Conservation (phyloP, 1,140 invertebrate genomes). For the Campoletis sonorensis region DNA sequence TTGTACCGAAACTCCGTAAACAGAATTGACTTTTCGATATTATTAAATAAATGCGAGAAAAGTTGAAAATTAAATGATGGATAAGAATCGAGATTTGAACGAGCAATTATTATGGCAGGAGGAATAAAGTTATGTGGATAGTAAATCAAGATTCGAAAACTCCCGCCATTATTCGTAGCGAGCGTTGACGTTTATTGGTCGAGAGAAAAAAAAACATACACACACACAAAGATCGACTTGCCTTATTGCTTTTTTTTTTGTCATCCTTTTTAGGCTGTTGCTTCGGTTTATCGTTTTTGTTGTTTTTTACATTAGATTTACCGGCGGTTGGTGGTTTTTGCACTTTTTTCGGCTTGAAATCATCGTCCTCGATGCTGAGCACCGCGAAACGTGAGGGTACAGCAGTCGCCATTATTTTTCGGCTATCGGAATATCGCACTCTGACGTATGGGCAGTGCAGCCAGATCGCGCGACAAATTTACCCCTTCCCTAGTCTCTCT, state of each 20-base stretch:
- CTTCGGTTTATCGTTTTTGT: slow-evolving; percentile 66
- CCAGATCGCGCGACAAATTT: too few relatives aligned
- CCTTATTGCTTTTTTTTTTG: slow-evolving; percentile 69
- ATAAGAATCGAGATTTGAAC: too few relatives aligned
- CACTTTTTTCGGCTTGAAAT: slow-evolving; percentile 69
- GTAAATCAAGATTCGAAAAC: slow-evolving; percentile 47
- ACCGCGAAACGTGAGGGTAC: slow-evolving; percentile 77
- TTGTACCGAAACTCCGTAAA: too few relatives aligned
- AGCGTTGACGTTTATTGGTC: not conserved
- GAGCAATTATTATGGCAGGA: too few relatives aligned
- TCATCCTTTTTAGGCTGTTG: slow-evolving; percentile 65
- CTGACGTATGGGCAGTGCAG: not conserved
- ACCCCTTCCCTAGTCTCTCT: too few relatives aligned
- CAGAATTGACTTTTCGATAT: too few relatives aligned
- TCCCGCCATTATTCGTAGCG: slow-evolving; percentile 55
- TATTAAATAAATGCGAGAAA: too few relatives aligned
- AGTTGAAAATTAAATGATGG: too few relatives aligned
- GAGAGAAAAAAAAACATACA: slow-evolving; percentile 54
- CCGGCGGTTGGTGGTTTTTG: slow-evolving; percentile 62
- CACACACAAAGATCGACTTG: slow-evolving; percentile 58
- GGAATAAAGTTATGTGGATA: too few relatives aligned
- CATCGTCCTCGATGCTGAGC: slow-evolving; percentile 76
- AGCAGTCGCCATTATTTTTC: slow-evolving; percentile 72
- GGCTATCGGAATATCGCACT: not conserved
- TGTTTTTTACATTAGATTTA: slow-evolving; percentile 63